Percentiles rank a stretch among this genome's conserved stretches.
phyloP scores from a whole-genome alignment of 2,797 vertebrate genomes.

The Sitta carolinensis region DNA sequence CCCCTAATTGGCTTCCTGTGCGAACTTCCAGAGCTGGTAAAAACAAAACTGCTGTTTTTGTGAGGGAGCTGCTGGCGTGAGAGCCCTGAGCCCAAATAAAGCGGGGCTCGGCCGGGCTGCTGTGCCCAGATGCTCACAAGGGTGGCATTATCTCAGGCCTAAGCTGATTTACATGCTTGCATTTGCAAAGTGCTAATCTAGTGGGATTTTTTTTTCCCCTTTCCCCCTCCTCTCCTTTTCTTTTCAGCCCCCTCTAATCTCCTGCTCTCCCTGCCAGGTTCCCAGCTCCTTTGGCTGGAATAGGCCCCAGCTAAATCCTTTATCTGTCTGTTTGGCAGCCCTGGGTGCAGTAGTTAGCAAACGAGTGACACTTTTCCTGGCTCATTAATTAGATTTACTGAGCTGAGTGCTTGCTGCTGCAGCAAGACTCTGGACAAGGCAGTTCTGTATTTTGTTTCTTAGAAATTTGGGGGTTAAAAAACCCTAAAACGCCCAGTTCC shows the following conservation, averaged over 20 bases:
- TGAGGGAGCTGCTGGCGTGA: background rate
- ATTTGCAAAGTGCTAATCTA: constrained; percentile 54
- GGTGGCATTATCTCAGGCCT: constrained; percentile 37
- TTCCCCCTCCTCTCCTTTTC: background rate
- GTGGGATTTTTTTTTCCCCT: background rate
- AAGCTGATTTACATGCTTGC: constrained; percentile 69
- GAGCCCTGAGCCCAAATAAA: background rate
- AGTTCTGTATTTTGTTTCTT: constrained; percentile 38
- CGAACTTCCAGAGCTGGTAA: constrained; percentile 4
- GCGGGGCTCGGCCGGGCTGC: background rate
- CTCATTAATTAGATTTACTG: constrained; percentile 60
- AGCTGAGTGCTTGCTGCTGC: constrained; percentile 12
- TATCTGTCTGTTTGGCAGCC: constrained; percentile 68
- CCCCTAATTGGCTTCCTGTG: constrained; percentile 49
- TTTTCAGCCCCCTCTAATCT: constrained; percentile 54
- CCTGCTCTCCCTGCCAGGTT: constrained; percentile 47
- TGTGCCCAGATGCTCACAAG: constrained; percentile 38
- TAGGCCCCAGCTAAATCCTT: constrained; percentile 41
- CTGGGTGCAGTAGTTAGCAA: constrained; percentile 18
- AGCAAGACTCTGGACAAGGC: background rate
- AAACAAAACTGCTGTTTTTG: background rate
- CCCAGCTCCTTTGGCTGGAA: constrained; percentile 58
- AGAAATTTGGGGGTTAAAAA: background rate
- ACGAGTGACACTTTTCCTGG: constrained; percentile 28
- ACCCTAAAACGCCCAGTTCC: background rate